phyloP scores from a whole-genome alignment of 2,113 vertebrate species.

The Piaya cayana region DNA sequence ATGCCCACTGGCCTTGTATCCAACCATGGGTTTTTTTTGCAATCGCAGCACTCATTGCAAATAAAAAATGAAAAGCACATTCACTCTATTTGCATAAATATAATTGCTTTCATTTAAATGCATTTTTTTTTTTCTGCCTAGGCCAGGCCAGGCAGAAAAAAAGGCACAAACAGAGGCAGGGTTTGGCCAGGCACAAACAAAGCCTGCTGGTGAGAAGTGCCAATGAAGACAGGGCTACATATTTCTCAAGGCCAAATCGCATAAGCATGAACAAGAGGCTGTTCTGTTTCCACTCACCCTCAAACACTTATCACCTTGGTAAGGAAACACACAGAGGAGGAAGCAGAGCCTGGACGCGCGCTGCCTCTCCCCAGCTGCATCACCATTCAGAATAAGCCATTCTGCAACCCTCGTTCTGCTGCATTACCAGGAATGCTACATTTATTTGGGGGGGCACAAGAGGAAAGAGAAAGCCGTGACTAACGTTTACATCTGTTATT shows the following conservation, averaged over 20 bases:
- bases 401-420: not conserved
- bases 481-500: not conserved
- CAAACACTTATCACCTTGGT: not conserved
- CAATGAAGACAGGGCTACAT: not conserved
- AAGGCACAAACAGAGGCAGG: too few relatives aligned
- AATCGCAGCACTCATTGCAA: not conserved
- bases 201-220: not conserved
- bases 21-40: not conserved
- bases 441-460: not conserved
- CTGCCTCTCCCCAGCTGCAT: not conserved
- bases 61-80: not conserved
- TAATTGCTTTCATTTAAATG: not conserved
- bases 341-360: not conserved
- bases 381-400: not conserved
- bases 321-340: not conserved
- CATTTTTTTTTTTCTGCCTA: not conserved
- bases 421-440: not conserved
- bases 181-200: not conserved
- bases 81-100: not conserved
- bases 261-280: not conserved
- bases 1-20: not conserved
- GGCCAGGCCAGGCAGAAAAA: too few relatives aligned
- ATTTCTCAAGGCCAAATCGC: not conserved
- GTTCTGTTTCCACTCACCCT: not conserved
- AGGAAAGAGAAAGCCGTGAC: not conserved